These are phyloP conservation scores for Neomonachus schauinslandi DNA, from an alignment of 2,113 vertebrate species.

Conservation along the genomic window DNA sequence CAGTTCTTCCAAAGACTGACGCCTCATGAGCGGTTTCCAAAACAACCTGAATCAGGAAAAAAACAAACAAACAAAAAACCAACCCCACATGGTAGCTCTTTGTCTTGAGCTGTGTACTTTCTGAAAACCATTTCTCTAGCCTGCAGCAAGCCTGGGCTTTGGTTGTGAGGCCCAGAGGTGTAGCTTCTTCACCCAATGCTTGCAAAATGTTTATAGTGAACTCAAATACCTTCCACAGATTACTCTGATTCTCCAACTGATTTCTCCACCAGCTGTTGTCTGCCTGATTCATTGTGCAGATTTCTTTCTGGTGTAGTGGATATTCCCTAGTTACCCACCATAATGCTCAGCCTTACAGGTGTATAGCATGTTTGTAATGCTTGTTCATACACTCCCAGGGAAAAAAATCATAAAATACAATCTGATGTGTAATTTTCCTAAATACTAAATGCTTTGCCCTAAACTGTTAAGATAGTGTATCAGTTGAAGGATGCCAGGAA, in stretches of 20 bases:
- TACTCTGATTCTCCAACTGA: constrained; percentile 82
- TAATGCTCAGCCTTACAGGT: constrained; percentile 87
- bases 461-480: constrained; percentile 83
- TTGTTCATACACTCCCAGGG: constrained; percentile 82
- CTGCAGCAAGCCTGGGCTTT: constrained; percentile 60
- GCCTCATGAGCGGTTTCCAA: not conserved
- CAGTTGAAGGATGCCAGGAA: constrained; percentile 86
- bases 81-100: not conserved
- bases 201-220: constrained; percentile 84
- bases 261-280: constrained; percentile 87
- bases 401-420: constrained; percentile 84
- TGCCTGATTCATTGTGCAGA: constrained; percentile 87
- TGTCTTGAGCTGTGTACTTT: constrained; percentile 31
- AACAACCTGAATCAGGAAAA: not conserved
- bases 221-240: constrained; percentile 85
- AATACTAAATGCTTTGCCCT: constrained; percentile 80
- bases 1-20: not conserved
- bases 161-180: constrained; percentile 72
- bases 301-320: constrained; percentile 81
- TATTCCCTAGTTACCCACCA: constrained; percentile 87
- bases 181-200: constrained; percentile 74
- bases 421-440: constrained; percentile 81
- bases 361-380: constrained; percentile 84
- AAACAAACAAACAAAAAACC: not conserved
- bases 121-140: constrained; percentile 66